Percentiles rank a stretch among this genome's conserved stretches.
Evolutionary conservation across 2,113 vertebrate species (phyloP).

Genomic region (Callipepla californica): DNA sequence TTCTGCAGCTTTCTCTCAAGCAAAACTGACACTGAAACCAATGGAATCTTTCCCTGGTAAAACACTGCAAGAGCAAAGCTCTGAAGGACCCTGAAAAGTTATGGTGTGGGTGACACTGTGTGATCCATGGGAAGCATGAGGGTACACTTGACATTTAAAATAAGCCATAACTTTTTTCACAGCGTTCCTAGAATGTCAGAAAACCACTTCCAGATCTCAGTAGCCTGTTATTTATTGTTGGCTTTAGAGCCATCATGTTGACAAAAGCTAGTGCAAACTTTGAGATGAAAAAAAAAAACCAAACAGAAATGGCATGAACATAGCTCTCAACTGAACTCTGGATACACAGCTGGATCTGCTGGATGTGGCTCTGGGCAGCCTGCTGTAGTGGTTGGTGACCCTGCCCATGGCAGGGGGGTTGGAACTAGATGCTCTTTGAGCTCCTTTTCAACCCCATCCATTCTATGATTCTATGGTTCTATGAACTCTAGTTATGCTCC

Average conservation of each 20-base stretch:
- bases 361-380: too few species aligned
- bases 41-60: background rate
- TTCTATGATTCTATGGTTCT: too few species aligned
- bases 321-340: background rate
- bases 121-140: background rate
- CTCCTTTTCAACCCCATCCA: too few species aligned
- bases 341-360: background rate
- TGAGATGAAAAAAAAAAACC: background rate
- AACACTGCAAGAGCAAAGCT: background rate
- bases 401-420: too few species aligned
- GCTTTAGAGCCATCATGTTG: background rate
- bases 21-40: background rate
- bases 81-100: background rate
- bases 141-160: background rate
- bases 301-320: background rate
- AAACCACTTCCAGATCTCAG: conserved; percentile 2
- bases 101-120: background rate
- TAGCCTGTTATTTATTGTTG: background rate
- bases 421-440: too few species aligned
- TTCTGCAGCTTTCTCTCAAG: background rate
- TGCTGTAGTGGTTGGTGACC: too few species aligned
- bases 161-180: background rate
- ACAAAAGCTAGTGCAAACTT: background rate
- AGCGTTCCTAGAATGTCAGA: conserved; percentile 20
- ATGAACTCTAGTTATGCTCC: background rate